phyloP scores from a whole-genome alignment of 2,797 vertebrate genomes.

The Crenichthys baileyi region DNA sequence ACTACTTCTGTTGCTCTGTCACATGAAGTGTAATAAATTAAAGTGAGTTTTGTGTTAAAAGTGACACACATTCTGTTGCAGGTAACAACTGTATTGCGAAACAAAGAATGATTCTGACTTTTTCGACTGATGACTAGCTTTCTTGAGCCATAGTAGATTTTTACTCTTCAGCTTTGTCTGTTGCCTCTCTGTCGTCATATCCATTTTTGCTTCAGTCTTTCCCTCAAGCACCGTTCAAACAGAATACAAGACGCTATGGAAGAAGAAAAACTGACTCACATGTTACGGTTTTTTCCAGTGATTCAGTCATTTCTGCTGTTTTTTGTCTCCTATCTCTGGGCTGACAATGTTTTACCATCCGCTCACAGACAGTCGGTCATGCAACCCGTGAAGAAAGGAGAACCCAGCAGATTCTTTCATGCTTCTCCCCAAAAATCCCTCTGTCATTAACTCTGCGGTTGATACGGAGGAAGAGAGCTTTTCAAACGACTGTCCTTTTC shows the following conservation, averaged over 20 bases:
- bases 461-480: conserved; percentile 63
- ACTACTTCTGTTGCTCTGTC: neutral
- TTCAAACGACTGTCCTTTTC: conserved; percentile 49
- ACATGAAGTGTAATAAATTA: too few species aligned
- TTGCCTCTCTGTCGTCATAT: conserved; percentile 93
- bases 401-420: conserved; percentile 51
- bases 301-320: conserved; percentile 27
- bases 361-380: conserved; percentile 70
- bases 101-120: neutral
- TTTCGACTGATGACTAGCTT: too few species aligned
- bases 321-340: conserved; percentile 29
- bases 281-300: conserved; percentile 43
- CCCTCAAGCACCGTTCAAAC: conserved; percentile 64
- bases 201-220: conserved; percentile 51
- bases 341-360: conserved; percentile 56
- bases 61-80: neutral
- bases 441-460: conserved; percentile 56
- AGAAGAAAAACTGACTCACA: conserved; percentile 40
- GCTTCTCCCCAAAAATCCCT: conserved; percentile 60
- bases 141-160: conserved; percentile 4
- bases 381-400: conserved; percentile 56
- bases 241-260: conserved; percentile 61
- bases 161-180: conserved; percentile 98
- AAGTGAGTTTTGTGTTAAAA: neutral
- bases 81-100: neutral